Evolutionary conservation across 2,113 vertebrate genomes (phyloP).

Genomic region (Sclerurus mexicanus): DNA sequence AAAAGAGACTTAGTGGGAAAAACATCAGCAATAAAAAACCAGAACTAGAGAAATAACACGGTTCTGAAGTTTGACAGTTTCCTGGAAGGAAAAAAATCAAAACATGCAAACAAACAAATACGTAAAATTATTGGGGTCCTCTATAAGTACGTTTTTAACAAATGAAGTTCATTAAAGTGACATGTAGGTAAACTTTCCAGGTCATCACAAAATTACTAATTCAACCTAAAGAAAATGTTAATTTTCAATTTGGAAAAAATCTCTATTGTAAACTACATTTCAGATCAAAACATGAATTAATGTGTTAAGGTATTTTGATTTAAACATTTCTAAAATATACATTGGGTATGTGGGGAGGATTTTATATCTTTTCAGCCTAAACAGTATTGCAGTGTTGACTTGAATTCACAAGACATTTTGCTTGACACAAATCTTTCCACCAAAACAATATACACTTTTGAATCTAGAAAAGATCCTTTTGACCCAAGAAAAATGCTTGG

Average conservation of each 20-base stretch:
- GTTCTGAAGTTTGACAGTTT: not conserved
- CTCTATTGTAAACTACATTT: not conserved
- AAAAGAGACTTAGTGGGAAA: not conserved
- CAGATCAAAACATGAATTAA: not conserved
- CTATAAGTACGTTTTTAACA: not conserved
- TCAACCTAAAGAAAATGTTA: not conserved
- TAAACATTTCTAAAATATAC: not conserved
- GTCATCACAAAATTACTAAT: not conserved
- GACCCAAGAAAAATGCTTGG: not conserved
- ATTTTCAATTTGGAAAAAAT: not conserved
- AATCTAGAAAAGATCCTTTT: not conserved
- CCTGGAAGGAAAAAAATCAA: not conserved
- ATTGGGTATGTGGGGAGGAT: accelerated
- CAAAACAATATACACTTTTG: not conserved
- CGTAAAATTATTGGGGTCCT: not conserved
- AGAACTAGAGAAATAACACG: not conserved
- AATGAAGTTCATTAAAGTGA: not conserved
- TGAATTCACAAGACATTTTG: not conserved
- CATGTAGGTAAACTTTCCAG: not conserved
- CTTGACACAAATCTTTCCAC: not conserved
- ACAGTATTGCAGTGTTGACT: not conserved
- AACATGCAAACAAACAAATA: not conserved
- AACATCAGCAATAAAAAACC: not conserved
- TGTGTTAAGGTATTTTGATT: not conserved
- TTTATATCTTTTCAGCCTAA: not conserved